Base-by-base conservation (phyloP, 2,888 invertebrate genomes). In the Lycia hirtaria region DNA sequence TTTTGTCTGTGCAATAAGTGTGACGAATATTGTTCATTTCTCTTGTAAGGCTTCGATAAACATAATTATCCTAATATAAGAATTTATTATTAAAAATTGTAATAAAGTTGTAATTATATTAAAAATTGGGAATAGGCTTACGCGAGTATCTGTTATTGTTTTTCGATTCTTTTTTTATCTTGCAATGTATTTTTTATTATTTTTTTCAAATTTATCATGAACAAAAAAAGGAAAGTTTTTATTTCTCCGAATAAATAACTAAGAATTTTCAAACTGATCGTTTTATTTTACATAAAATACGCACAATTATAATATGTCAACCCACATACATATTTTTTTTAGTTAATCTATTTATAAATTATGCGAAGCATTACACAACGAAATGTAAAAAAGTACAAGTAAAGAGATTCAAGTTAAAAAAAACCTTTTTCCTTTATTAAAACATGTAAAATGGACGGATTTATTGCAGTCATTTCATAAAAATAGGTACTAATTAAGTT, bases 231-330 rank as follows among this genome's bases (percentile, higher is more conserved):
- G 79, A 78, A 79, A 83, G 73, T 67, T 80, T 79, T 86, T 80
- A 85, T 88, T 90, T 88, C 87, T 88, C 84, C 80, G 83, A 88
- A 84, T 91, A 90, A 90, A 88, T 81, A 74, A 85, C 80, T 89
- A 90, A 89, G 87, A 87, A 85, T 88, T 91, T 85, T 74, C 58
- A 63, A 78, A 65, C 60, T 53, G 28, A 48, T 44, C 68, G 80
- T 88, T 86, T 88, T 71, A 78, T 83, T 87, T 73, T 22, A 41
- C 17, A 24, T 41, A 15, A 49, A 38, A 56, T 32, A 55, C 22
- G 43, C 19, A 43, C 26, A 59, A 3, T n/a, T n/a, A n/a, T n/a
- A n/a, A 40, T 15, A 17, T 7, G 5, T 28, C 30, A 47, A 44
- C 28, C 44, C 6, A 54, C 5, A 6, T 24, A 35, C 17, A 24